phyloP scores from a whole-genome alignment of 2,113 vertebrate species.

The Addax nasomaculatus region DNA sequence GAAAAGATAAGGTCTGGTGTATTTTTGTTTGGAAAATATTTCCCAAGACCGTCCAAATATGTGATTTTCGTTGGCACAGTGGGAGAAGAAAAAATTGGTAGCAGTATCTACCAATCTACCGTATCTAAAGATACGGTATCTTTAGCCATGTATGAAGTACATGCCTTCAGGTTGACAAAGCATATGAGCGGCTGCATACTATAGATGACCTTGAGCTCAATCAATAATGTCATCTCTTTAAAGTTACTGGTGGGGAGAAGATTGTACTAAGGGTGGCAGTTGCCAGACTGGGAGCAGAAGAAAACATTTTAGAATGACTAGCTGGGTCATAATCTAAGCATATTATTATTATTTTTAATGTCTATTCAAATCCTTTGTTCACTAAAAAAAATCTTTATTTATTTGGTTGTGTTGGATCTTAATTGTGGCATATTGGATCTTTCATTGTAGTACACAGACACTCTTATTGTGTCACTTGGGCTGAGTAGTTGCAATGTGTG shows the following conservation, averaged over 20 bases:
- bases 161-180: background rate
- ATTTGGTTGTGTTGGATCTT: background rate
- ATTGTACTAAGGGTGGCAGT: background rate
- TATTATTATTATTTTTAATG: background rate
- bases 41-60: background rate
- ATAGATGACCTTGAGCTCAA: background rate
- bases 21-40: slow-evolving; percentile 17
- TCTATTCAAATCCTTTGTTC: background rate
- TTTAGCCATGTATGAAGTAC: background rate
- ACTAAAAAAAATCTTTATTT: background rate
- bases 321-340: background rate
- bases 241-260: background rate
- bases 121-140: background rate
- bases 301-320: background rate
- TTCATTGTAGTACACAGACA: background rate
- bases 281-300: background rate
- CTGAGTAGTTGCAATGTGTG: background rate
- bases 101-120: background rate
- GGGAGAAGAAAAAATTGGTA: background rate
- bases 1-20: slow-evolving; percentile 25
- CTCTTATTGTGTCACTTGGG: background rate
- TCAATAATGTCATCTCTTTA: background rate
- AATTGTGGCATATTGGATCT: background rate
- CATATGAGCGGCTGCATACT: background rate
- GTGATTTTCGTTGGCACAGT: slow-evolving; percentile 6